Conservation (phyloP, 2,888 invertebrate genomes). For the Plemyria rubiginata region DNA sequence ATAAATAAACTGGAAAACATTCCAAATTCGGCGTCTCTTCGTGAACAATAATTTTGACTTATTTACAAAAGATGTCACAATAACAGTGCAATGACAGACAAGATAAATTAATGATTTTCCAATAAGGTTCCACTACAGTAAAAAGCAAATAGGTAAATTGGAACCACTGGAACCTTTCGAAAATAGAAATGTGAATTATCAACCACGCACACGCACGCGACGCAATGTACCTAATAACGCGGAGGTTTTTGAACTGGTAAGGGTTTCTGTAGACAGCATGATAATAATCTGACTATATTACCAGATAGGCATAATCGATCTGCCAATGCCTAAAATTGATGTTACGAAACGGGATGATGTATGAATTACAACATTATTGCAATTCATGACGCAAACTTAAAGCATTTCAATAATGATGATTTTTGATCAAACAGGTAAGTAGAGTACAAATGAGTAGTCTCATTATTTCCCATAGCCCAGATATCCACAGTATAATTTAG, state of each 20-base stretch:
- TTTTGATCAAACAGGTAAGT: neutral
- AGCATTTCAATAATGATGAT: conserved; percentile 4
- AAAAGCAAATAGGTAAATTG: conserved; percentile 16
- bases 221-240: conserved; percentile 4
- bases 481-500: conserved; percentile 23
- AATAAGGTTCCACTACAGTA: conserved; percentile 23
- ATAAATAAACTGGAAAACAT: conserved; percentile 14
- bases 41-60: conserved; percentile 44
- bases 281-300: conserved; percentile 13
- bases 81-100: neutral
- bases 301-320: neutral
- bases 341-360: conserved; percentile 19
- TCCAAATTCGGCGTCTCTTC: conserved; percentile 29
- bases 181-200: conserved; percentile 28
- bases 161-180: conserved; percentile 9
- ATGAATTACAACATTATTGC: conserved; percentile 20
- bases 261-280: conserved; percentile 37
- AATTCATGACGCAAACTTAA: conserved; percentile 17
- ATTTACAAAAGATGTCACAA: conserved; percentile 38
- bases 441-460: conserved; percentile 6
- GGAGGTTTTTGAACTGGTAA: conserved; percentile 47
- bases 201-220: conserved; percentile 30
- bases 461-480: conserved; percentile 29
- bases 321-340: conserved; percentile 7
- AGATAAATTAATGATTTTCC: conserved; percentile 11